phyloP scores from a whole-genome alignment of 2,113 vertebrate species.

The Dicerorhinus sumatrensis region DNA sequence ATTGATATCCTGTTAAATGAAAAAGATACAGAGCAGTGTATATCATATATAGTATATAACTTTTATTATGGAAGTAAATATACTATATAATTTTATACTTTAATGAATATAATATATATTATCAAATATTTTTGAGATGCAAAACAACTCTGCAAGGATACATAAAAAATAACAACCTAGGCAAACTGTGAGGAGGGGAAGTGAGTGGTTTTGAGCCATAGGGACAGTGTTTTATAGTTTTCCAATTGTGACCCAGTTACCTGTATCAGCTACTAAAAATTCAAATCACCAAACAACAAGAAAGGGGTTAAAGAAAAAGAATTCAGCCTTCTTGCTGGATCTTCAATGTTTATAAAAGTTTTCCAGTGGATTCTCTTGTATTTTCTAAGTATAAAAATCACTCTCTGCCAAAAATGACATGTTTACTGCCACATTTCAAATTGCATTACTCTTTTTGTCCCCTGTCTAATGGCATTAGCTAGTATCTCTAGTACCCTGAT shows the following conservation, averaged over 20 bases:
- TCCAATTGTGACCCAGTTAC: background rate
- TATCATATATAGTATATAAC: background rate
- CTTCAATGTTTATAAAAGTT: background rate
- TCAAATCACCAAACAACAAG: background rate
- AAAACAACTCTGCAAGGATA: too few species aligned
- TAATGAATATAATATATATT: too few species aligned
- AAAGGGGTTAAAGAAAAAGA: background rate
- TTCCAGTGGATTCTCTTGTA: background rate
- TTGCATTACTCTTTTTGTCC: background rate
- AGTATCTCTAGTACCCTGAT: background rate
- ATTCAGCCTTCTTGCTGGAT: background rate
- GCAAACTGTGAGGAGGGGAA: background rate
- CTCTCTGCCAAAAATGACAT: background rate
- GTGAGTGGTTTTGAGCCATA: background rate
- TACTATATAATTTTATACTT: too few species aligned
- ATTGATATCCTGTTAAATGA: background rate
- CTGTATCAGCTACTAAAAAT: background rate
- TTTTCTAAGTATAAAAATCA: background rate
- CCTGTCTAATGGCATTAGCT: background rate
- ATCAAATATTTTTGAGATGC: too few species aligned
- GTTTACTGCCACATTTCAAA: background rate
- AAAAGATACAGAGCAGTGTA: constrained; percentile 62
- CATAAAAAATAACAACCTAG: background rate
- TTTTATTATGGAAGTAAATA: background rate
- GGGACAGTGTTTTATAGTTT: background rate